These are phyloP conservation scores for Muntiacus muntjak DNA, from an alignment of 2,113 vertebrate species.

Conservation along the genomic window DNA sequence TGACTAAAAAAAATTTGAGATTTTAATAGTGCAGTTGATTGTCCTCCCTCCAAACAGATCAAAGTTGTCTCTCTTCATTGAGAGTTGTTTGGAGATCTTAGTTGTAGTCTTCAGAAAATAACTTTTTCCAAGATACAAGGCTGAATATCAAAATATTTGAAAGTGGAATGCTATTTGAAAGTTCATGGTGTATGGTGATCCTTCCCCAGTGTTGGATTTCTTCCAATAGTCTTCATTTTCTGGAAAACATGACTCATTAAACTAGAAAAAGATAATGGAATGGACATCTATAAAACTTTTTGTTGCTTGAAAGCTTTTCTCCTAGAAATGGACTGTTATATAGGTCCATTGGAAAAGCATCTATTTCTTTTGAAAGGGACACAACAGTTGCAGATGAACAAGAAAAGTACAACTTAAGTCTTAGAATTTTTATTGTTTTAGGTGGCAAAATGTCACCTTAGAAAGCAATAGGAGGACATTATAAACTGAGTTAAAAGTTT, in stretches of 20 bases:
- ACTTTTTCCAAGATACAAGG: neutral
- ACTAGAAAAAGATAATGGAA: neutral
- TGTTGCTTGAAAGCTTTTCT: neutral
- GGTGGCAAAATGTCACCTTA: neutral
- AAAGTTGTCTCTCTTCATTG: neutral
- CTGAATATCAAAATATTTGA: neutral
- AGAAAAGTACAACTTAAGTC: neutral
- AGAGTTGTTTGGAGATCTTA: neutral
- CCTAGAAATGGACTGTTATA: neutral
- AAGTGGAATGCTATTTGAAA: neutral
- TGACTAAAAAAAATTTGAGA: neutral
- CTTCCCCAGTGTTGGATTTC: neutral
- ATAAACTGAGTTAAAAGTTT: neutral
- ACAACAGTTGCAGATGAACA: neutral
- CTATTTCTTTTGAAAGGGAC: neutral
- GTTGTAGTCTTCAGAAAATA: neutral
- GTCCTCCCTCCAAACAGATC: neutral
- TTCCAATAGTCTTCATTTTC: conserved; percentile 29
- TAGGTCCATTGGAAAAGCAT: neutral
- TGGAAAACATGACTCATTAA: neutral
- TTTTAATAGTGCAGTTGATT: neutral
- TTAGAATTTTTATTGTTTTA: neutral
- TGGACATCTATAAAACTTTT: neutral
- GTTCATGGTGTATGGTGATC: neutral
- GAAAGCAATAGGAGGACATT: neutral